Evolutionary conservation across 2,113 vertebrate species (phyloP).

Genomic region (Paratilapia polleni): DNA sequence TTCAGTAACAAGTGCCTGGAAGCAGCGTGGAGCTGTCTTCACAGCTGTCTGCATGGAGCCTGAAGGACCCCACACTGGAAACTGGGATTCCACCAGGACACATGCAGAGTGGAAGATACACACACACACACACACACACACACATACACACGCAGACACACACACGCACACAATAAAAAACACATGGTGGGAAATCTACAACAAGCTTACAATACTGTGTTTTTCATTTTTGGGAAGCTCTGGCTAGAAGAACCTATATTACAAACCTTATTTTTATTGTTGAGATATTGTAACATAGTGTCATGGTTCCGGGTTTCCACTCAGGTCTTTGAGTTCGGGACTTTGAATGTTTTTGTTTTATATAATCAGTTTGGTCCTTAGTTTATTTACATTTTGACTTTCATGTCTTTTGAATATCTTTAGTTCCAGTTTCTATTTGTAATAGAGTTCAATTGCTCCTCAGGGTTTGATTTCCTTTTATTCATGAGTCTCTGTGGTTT

Average conservation of each 20-base stretch:
- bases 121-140: not conserved
- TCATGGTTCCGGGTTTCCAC: too few relatives aligned
- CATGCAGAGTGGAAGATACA: conserved; percentile 13
- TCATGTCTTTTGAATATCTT: too few relatives aligned
- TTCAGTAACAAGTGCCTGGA: conserved; percentile 30
- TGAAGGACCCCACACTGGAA: conserved; percentile 59
- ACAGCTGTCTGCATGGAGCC: conserved; percentile 35
- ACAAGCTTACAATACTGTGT: not conserved
- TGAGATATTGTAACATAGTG: not conserved
- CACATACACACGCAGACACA: too few relatives aligned
- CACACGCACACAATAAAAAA: too few relatives aligned
- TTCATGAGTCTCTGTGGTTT: too few relatives aligned
- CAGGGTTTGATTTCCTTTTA: too few relatives aligned
- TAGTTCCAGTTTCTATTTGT: too few relatives aligned
- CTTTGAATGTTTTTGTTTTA: too few relatives aligned
- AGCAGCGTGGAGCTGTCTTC: conserved; percentile 26
- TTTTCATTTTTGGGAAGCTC: fast-evolving
- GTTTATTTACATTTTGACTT: too few relatives aligned
- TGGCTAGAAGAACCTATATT: not conserved
- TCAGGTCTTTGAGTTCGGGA: too few relatives aligned
- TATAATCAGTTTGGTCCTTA: too few relatives aligned
- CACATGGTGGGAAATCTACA: not conserved
- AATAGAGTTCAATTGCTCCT: too few relatives aligned
- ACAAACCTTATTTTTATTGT: not conserved
- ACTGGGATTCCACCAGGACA: conserved; percentile 45